A percentile compares a stretch with the other conserved stretches of the same genome.
phyloP scores from a whole-genome alignment of 1,140 invertebrate genomes.

The Drosophila watanabei region DNA sequence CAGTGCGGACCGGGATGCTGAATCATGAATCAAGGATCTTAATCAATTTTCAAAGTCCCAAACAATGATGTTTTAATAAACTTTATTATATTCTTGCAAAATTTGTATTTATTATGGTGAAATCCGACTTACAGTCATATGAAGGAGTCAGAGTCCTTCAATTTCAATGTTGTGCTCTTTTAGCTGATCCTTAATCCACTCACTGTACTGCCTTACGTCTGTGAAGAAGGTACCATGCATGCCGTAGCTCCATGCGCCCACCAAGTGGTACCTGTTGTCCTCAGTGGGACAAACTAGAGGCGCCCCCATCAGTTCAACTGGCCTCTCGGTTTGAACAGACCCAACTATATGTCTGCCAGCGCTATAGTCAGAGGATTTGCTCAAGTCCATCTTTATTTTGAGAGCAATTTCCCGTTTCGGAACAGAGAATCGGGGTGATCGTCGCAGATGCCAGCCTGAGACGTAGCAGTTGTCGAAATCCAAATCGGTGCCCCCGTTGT shows the following conservation, averaged over 20 bases:
- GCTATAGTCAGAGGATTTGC: background rate
- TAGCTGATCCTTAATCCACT: slow-evolving; percentile 17
- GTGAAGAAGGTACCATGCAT: background rate
- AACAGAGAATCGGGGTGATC: rapidly evolving
- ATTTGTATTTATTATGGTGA: background rate
- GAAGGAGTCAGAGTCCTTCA: background rate
- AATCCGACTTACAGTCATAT: background rate
- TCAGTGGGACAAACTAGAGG: slow-evolving; percentile 29
- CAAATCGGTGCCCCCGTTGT: background rate
- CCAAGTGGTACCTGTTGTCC: slow-evolving; percentile 2
- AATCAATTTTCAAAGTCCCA: background rate
- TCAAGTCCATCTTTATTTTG: background rate
- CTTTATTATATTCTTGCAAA: background rate
- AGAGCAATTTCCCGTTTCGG: background rate
- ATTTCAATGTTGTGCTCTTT: background rate
- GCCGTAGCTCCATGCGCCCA: slow-evolving; percentile 23
- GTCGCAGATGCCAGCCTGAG: slow-evolving; percentile 30
- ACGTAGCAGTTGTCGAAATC: background rate
- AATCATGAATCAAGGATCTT: background rate
- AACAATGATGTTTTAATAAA: background rate
- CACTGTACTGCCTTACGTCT: background rate
- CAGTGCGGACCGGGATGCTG: slow-evolving; percentile 86
- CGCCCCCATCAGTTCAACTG: slow-evolving; percentile 1
- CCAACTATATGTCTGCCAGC: background rate
- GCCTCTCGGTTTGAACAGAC: background rate